Evolutionary conservation across 2,797 vertebrate genomes (phyloP).

Genomic region (Cynodonichthys magdalenae): DNA sequence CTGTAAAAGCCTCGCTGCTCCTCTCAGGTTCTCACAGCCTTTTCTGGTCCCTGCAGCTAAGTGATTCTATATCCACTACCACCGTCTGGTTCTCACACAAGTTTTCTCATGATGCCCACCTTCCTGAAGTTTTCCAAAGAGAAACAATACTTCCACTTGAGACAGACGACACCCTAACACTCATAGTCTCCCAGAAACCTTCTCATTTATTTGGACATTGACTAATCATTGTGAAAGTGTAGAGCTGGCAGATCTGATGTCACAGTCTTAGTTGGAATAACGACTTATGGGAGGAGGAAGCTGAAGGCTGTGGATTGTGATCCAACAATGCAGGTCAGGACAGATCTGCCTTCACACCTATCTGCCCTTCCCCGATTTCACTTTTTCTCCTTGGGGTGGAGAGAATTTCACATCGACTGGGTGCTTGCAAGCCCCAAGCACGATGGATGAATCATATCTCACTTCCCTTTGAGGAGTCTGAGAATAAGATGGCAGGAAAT

Average conservation of each 20-base stretch:
- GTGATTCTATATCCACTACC: constrained; percentile 37
- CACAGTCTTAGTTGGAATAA: constrained; percentile 75
- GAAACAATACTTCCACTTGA: constrained; percentile 34
- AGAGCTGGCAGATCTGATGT: constrained; percentile 77
- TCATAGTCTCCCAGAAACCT: constrained; percentile 50
- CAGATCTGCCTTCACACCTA: constrained; percentile 80
- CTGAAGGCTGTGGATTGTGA: constrained; percentile 62
- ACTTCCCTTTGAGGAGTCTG: constrained; percentile 20
- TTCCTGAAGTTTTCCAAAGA: constrained; percentile 38
- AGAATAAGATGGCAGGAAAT: constrained; percentile 12
- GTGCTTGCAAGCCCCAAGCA: constrained; percentile 45
- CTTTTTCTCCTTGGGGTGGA: constrained; percentile 58
- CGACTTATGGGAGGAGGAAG: constrained; percentile 76
- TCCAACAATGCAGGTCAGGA: constrained; percentile 80
- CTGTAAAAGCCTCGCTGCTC: constrained; percentile 49
- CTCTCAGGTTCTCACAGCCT: constrained; percentile 41
- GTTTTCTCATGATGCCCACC: constrained; percentile 47
- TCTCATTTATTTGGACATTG: constrained; percentile 60
- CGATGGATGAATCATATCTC: constrained; percentile 50
- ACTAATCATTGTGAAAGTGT: constrained; percentile 71
- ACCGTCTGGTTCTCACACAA: constrained; percentile 28
- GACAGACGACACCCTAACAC: constrained; percentile 34
- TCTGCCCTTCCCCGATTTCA: constrained; percentile 71
- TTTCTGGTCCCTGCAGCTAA: constrained; percentile 45
- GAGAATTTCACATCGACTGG: constrained; percentile 48